Base-by-base conservation (phyloP, 35 echinoderm and acorn worm genomes). In the Nesometra sesokonis region DNA sequence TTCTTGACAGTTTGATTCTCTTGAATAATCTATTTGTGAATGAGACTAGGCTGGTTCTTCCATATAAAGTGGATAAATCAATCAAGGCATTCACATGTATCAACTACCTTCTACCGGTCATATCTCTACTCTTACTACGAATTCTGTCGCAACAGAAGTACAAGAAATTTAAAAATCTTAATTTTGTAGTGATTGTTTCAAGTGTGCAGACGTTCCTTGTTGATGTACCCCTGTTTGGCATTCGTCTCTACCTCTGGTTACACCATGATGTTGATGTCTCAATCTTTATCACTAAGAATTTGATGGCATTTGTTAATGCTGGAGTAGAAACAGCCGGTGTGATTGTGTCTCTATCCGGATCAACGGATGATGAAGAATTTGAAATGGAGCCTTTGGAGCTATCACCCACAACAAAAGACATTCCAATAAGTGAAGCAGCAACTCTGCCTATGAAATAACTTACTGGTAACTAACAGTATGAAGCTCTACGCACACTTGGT, bases 251-350 rank as follows among this genome's bases (percentile, higher is more conserved):
- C 57, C 85, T 97, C 17, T 97, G 94, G 94, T 76, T 93, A 32
- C 33, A 33, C 4, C 91, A 97, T 80, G 88, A 93, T 57, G 79
- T 89, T 13, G 91, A 97, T 78, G 84, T 97, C 80, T 92, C 94
- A 0, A 97, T 91, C 0, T 97, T 93, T 77, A 85, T 97, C 31
- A 97, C 94, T 33, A 97, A 97, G 84, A 97, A 97, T 67, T 83
- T 97, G 39, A 93, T 97, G 91, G 81, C 82, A 37, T 78, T 97
- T 21, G 87, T 90, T 27, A 87, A 90, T 37, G 91, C 88, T 31
- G 77, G 35, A 17, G 38, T 93, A 5, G 94, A 97, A 17, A 67
- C 21, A 27, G 52, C 23, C 0, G 52, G 52, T 27, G 52, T 67
- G 52, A 67, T 67, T 67, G 23, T 19, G 2, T 67, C 52, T 3